Conservation (phyloP, 2,797 vertebrate species). For the Pseudotriccus pelzelni region DNA sequence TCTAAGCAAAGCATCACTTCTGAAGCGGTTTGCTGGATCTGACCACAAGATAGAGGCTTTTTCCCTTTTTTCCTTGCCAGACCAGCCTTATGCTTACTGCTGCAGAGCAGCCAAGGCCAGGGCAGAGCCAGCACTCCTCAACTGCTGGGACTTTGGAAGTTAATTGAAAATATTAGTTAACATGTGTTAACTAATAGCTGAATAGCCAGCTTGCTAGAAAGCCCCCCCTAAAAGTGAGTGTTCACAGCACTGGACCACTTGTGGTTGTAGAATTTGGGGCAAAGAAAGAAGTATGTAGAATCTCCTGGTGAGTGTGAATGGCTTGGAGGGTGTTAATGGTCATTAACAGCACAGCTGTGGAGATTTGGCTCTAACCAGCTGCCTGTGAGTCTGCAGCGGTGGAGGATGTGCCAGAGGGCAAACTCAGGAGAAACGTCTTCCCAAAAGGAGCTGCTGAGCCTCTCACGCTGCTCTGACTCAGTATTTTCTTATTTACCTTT, state of each 20-base stretch:
- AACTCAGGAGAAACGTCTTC: background rate
- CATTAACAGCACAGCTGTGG: rapidly evolving
- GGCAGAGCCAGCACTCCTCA: background rate
- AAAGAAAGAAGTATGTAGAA: rapidly evolving
- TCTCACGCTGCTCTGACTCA: rapidly evolving
- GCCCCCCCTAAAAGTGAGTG: background rate
- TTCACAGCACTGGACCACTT: background rate
- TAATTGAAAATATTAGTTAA: background rate
- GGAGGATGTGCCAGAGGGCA: background rate
- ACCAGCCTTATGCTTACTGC: background rate
- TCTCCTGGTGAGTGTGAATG: background rate
- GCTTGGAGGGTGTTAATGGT: background rate
- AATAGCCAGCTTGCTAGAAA: background rate
- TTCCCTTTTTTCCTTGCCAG: background rate
- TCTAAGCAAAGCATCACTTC: background rate
- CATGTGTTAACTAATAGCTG: background rate
- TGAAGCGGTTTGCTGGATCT: background rate
- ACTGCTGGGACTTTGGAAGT: background rate
- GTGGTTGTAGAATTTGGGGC: background rate
- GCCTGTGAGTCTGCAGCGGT: too few species aligned
- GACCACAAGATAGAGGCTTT: background rate
- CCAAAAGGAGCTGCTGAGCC: background rate
- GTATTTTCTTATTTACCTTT: background rate
- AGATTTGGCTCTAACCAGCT: background rate
- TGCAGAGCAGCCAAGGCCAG: background rate